phyloP scores from a whole-genome alignment of 2,113 vertebrate species.

The Lota lota region DNA sequence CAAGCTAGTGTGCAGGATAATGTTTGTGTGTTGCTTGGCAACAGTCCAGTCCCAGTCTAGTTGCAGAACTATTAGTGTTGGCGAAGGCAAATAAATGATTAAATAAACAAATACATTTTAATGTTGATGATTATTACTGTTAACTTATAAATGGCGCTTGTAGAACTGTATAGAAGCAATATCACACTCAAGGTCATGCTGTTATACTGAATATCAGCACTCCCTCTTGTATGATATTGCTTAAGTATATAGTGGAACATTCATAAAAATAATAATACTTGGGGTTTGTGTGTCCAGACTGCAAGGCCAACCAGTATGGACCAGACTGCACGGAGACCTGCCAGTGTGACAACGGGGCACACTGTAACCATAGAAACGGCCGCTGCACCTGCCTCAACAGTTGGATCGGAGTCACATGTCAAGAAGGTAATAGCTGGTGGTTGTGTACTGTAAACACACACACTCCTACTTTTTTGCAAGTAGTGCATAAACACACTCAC shows the following conservation, averaged over 20 bases:
- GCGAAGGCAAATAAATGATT: too few species aligned
- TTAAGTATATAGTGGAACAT: not conserved
- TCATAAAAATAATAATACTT: not conserved
- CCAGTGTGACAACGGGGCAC: slow-evolving; percentile 72
- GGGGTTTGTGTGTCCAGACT: slow-evolving; percentile 67
- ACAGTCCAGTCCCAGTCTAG: too few species aligned
- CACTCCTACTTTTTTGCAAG: not conserved
- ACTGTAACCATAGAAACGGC: slow-evolving; percentile 77
- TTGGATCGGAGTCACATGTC: slow-evolving; percentile 78
- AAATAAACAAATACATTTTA: too few species aligned
- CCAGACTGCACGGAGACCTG: slow-evolving; percentile 81
- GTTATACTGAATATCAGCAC: too few species aligned
- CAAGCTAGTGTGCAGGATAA: too few species aligned
- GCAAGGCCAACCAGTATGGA: slow-evolving; percentile 72
- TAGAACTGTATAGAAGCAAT: too few species aligned
- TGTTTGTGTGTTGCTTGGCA: too few species aligned
- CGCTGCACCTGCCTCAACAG: slow-evolving; percentile 79
- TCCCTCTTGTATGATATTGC: too few species aligned
- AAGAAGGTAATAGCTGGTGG: slow-evolving; percentile 72
- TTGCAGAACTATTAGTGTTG: too few species aligned
- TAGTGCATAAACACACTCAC: not conserved
- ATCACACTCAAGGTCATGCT: too few species aligned
- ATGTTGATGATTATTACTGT: too few species aligned
- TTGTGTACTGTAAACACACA: not conserved
- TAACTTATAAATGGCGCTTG: too few species aligned